phyloP scores from a whole-genome alignment of 2,113 vertebrate species.

The Daubentonia madagascariensis region DNA sequence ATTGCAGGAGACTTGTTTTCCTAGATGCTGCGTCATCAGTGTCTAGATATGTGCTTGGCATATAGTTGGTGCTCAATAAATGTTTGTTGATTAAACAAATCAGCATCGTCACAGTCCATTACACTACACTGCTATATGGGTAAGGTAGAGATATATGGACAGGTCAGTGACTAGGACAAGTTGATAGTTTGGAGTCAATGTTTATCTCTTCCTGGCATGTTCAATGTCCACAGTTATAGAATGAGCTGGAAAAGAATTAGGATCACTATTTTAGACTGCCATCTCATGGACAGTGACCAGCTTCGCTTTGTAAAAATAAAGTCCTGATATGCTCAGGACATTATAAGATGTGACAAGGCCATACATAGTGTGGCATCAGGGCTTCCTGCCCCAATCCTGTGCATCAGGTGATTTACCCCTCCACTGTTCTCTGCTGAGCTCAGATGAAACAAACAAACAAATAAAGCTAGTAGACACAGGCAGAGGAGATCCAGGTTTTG shows the following conservation, averaged over 20 bases:
- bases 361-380: rapidly evolving
- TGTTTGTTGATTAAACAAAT: not conserved
- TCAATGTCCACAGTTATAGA: not conserved
- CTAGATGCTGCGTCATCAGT: not conserved
- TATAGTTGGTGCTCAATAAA: not conserved
- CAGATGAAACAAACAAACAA: not conserved
- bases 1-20: not conserved
- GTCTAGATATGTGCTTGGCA: too few relatives aligned
- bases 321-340: too few relatives aligned
- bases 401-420: too few relatives aligned
- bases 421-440: not conserved
- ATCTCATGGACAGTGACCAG: not conserved
- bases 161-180: not conserved
- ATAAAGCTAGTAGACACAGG: not conserved
- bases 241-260: not conserved
- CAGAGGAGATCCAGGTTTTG: not conserved
- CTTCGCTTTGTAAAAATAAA: not conserved
- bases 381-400: too few relatives aligned
- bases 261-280: not conserved
- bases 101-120: not conserved
- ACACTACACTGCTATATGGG: rapidly evolving
- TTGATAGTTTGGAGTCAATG: rapidly evolving
- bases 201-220: not conserved
- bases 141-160: rapidly evolving
- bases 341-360: not conserved